A percentile compares a stretch with the other conserved stretches of the same genome.
Conservation (phyloP, 2,797 vertebrate species). For the Protosalanx chinensis region DNA sequence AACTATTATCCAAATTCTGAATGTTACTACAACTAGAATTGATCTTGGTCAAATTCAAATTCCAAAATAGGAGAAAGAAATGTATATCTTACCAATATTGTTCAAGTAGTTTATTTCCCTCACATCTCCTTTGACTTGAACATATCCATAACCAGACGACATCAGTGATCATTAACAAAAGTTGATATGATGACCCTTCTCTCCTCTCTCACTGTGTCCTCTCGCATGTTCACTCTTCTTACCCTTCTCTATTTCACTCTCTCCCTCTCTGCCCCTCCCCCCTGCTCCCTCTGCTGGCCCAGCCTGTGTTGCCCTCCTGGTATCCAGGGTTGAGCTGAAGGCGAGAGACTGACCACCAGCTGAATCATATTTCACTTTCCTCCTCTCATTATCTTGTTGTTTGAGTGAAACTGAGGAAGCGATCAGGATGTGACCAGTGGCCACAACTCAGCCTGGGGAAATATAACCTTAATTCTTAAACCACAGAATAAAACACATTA, state of each 20-base stretch:
- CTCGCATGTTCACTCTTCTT: neutral
- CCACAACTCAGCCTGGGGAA: neutral
- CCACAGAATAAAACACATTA: neutral
- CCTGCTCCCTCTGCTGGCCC: constrained; percentile 38
- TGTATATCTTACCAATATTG: constrained; percentile 53
- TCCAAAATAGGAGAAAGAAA: constrained; percentile 4
- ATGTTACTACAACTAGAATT: neutral
- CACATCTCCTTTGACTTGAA: constrained; percentile 22
- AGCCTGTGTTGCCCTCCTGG: constrained; percentile 39
- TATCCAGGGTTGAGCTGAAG: constrained; percentile 46
- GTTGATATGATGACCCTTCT: constrained; percentile 30
- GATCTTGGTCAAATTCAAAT: neutral
- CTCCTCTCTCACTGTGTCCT: constrained; percentile 1
- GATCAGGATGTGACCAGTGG: neutral
- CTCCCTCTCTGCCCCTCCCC: constrained; percentile 5
- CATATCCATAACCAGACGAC: constrained; percentile 29
- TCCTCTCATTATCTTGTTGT: constrained; percentile 34
- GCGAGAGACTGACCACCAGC: constrained; percentile 32
- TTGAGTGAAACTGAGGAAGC: neutral
- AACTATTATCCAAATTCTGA: neutral
- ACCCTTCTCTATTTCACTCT: constrained; percentile 13
- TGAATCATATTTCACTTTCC: constrained; percentile 56
- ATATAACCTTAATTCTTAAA: neutral
- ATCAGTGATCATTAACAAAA: constrained; percentile 26
- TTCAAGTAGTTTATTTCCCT: constrained; percentile 36